Percentiles rank a stretch among this genome's conserved stretches.
These are phyloP conservation scores for Montipora capitata DNA, from an alignment of 92 coral and sea anemone species.

Conservation along the genomic window DNA sequence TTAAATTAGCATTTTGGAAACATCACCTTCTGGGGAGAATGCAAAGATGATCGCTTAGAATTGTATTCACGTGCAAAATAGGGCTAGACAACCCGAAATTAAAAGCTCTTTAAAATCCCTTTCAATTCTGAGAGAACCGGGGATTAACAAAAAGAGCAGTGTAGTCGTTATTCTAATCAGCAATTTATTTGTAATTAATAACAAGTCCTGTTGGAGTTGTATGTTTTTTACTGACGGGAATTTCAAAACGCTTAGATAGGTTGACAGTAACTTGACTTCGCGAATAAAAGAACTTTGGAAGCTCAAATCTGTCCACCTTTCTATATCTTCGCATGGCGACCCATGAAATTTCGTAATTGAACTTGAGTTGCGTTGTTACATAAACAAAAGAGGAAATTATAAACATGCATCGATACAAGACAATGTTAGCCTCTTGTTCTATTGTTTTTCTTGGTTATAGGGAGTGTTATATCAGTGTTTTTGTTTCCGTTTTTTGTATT, in stretches of 20 bases:
- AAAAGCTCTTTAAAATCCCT: neutral
- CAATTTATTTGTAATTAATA: constrained; percentile 66
- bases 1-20: constrained; percentile 57
- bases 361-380: constrained; percentile 4
- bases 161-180: constrained; percentile 51
- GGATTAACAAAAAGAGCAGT: constrained; percentile 17
- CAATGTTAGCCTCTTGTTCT: constrained; percentile 48
- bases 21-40: constrained; percentile 6
- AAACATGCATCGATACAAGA: constrained; percentile 42
- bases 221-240: constrained; percentile 30
- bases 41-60: neutral
- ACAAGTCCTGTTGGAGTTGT: constrained; percentile 30
- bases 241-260: constrained; percentile 30
- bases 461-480: constrained; percentile 19
- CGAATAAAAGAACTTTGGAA: neutral
- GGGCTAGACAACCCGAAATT: neutral
- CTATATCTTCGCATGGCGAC: neutral
- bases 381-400: constrained; percentile 51
- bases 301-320: neutral
- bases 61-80: neutral
- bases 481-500: constrained; percentile 11
- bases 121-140: neutral
- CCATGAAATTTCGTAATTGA: neutral
- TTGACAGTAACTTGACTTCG: constrained; percentile 14
- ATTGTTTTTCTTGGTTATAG: constrained; percentile 39